Percentiles rank a stretch among this genome's conserved stretches.
Conservation (phyloP, 2,797 vertebrate genomes). For the Poeciliopsis infans region DNA sequence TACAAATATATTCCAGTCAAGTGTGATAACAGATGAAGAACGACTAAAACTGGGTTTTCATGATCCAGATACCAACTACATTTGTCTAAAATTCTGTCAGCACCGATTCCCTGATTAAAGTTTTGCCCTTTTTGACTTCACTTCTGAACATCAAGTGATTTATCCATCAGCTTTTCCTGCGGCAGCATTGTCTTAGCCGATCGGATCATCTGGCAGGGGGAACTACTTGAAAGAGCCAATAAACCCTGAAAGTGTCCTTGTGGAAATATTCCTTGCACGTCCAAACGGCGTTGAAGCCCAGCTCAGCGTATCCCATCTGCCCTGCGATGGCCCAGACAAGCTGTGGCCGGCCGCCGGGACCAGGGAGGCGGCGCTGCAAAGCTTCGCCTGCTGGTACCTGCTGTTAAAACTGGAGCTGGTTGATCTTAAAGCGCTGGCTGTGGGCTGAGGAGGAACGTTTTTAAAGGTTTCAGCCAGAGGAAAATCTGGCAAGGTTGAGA, state of each 20-base stretch:
- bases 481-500: not conserved
- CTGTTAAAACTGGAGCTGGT: constrained; percentile 16
- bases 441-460: not conserved
- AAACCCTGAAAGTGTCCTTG: constrained; percentile 30
- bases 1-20: too few species aligned
- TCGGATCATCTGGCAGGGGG: constrained; percentile 10
- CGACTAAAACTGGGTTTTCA: not conserved
- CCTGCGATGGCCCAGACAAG: constrained; percentile 5
- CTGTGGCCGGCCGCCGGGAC: constrained; percentile 8
- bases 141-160: constrained; percentile 5
- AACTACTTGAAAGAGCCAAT: constrained; percentile 20
- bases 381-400: constrained; percentile 20
- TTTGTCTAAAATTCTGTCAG: not conserved
- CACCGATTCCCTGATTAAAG: not conserved
- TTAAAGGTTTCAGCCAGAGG: not conserved
- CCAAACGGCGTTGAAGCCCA: constrained; percentile 19
- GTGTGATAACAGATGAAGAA: too few species aligned
- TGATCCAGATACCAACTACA: not conserved
- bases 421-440: constrained; percentile 5
- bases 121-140: not conserved
- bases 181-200: constrained; percentile 9
- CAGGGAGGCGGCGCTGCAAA: not conserved
- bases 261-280: constrained; percentile 27
- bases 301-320: constrained; percentile 25
- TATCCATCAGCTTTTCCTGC: constrained; percentile 1